Evolutionary conservation across 1,140 invertebrate genomes (phyloP).

Genomic region (Diachasmimorpha longicaudata): DNA sequence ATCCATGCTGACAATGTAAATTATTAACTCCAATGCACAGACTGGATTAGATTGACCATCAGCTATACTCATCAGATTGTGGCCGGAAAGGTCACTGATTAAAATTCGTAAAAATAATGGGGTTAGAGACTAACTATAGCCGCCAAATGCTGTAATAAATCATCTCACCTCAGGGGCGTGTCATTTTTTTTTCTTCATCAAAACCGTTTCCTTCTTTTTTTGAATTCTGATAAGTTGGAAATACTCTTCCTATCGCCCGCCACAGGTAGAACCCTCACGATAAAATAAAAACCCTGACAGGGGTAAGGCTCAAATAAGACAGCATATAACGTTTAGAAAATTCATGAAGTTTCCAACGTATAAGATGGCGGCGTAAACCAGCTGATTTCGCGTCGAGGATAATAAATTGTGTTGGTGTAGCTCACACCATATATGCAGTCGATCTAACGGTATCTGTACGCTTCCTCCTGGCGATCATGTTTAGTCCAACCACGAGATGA

Average conservation of each 20-base stretch:
- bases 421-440: neutral
- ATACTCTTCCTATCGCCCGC: neutral
- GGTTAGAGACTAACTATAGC: neutral
- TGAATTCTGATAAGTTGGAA: neutral
- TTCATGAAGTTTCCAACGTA: neutral
- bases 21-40: no score
- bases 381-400: constrained; percentile 9
- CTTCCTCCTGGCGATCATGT: neutral
- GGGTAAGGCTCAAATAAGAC: neutral
- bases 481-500: neutral
- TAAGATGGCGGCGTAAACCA: neutral
- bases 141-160: neutral
- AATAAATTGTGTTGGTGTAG: constrained; percentile 8
- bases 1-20: no score
- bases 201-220: neutral
- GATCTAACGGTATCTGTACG: constrained; percentile 1
- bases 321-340: neutral
- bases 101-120: constrained; percentile 2
- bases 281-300: neutral
- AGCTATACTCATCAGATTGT: neutral
- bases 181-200: neutral
- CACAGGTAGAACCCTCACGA: neutral
- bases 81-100: neutral
- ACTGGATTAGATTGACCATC: neutral
- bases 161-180: neutral